phyloP scores from a whole-genome alignment of 2,888 invertebrate genomes.

The Polydrusus tereticollis region DNA sequence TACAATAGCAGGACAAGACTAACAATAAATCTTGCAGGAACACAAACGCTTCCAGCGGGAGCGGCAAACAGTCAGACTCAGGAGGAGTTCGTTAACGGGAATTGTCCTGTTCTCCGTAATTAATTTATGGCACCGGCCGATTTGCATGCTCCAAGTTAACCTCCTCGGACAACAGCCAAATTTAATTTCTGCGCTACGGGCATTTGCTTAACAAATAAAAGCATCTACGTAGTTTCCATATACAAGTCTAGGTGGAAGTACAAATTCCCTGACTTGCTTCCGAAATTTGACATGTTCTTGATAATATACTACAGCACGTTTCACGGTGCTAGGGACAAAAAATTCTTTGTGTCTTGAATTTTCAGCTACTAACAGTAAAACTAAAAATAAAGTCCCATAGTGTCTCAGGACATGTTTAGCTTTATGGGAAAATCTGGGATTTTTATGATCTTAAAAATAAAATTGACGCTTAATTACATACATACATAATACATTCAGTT shows the following conservation, averaged over 20 bases:
- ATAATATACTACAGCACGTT: no score
- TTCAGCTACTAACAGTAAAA: no score
- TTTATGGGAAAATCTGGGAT: no score
- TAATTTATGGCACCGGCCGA: slow-evolving; percentile 66
- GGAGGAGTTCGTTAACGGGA: slow-evolving; percentile 65
- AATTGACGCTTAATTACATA: no score
- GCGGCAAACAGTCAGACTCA: slow-evolving; percentile 36
- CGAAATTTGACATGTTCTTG: background rate
- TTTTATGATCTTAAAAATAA: no score
- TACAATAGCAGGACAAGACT: slow-evolving; percentile 23
- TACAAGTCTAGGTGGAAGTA: slow-evolving; percentile 9
- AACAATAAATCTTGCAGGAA: slow-evolving; percentile 41
- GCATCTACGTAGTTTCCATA: slow-evolving; percentile 28
- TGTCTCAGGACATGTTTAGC: no score
- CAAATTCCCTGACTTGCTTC: background rate
- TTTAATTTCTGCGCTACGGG: slow-evolving; percentile 64
- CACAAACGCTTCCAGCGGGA: slow-evolving; percentile 29
- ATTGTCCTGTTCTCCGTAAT: slow-evolving; percentile 65
- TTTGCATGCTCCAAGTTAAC: slow-evolving; percentile 68
- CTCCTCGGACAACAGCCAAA: slow-evolving; percentile 68
- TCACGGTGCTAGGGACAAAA: no score
- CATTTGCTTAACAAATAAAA: slow-evolving; percentile 67
- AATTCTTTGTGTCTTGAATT: no score
- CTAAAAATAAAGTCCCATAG: no score
- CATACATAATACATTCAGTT: no score